These are phyloP conservation scores for Cryptops parisi DNA, from an alignment of 2,888 invertebrate genomes.

Conservation along the genomic window DNA sequence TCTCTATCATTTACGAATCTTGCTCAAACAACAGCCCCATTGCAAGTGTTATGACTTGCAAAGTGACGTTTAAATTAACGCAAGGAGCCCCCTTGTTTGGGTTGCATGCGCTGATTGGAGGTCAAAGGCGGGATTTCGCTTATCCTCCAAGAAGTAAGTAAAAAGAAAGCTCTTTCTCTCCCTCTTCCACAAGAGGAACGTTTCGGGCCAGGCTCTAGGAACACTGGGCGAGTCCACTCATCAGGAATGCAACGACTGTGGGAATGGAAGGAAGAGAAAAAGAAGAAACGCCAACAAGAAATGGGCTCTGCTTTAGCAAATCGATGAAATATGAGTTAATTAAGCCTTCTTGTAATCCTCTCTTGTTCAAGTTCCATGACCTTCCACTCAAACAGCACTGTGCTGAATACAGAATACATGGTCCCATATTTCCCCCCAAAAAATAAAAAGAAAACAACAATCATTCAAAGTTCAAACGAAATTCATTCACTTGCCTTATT, in stretches of 20 bases:
- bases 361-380: too few relatives aligned
- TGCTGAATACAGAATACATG: too few relatives aligned
- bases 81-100: neutral
- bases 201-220: too few relatives aligned
- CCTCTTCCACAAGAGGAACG: too few relatives aligned
- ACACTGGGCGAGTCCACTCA: neutral
- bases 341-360: conserved; percentile 12
- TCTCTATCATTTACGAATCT: neutral
- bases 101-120: neutral
- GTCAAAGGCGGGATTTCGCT: neutral
- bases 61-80: neutral
- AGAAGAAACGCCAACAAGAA: neutral
- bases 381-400: too few relatives aligned
- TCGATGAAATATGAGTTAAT: conserved; percentile 12
- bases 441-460: too few relatives aligned
- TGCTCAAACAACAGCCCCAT: neutral
- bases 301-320: too few relatives aligned
- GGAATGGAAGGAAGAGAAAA: neutral
- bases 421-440: too few relatives aligned
- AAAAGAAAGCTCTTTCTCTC: too few relatives aligned
- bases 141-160: neutral
- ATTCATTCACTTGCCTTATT: too few relatives aligned
- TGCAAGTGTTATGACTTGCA: neutral
- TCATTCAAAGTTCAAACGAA: too few relatives aligned
- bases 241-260: neutral